Percentiles rank a stretch among this genome's conserved stretches.
Conservation (phyloP, 1,140 invertebrate genomes). For the Ostrea edulis region DNA sequence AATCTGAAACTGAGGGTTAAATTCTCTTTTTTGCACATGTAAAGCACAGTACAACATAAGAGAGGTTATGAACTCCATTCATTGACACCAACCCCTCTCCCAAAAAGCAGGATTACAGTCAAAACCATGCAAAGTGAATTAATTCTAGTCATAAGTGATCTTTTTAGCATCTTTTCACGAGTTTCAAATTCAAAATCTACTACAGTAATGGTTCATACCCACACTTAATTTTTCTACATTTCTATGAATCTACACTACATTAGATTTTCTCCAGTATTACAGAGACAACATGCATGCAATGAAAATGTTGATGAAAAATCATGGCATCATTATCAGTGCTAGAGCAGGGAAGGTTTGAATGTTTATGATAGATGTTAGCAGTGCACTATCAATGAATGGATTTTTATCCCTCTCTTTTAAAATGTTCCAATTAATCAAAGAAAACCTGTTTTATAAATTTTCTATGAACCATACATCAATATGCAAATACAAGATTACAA, state of each 20-base stretch:
- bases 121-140: conserved; percentile 21
- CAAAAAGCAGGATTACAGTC: neutral
- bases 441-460: neutral
- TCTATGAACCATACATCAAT: neutral
- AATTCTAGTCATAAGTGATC: neutral
- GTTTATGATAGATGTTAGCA: conserved; percentile 25
- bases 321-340: neutral
- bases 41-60: conserved; percentile 38
- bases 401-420: conserved; percentile 27
- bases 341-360: neutral
- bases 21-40: conserved; percentile 22
- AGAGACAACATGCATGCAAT: conserved; percentile 33
- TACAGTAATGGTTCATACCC: neutral
- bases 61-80: conserved; percentile 25
- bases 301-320: neutral
- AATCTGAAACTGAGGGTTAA: conserved; percentile 36
- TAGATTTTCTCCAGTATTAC: conserved; percentile 11
- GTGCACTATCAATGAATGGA: conserved; percentile 36
- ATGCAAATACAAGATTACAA: neutral
- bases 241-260: neutral
- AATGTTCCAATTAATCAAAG: conserved; percentile 35
- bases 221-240: conserved; percentile 19
- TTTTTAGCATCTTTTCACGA: neutral
- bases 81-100: conserved; percentile 15
- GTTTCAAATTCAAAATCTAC: neutral